Base-by-base conservation (phyloP, 2,113 vertebrate species). In the Balaeniceps rex region DNA sequence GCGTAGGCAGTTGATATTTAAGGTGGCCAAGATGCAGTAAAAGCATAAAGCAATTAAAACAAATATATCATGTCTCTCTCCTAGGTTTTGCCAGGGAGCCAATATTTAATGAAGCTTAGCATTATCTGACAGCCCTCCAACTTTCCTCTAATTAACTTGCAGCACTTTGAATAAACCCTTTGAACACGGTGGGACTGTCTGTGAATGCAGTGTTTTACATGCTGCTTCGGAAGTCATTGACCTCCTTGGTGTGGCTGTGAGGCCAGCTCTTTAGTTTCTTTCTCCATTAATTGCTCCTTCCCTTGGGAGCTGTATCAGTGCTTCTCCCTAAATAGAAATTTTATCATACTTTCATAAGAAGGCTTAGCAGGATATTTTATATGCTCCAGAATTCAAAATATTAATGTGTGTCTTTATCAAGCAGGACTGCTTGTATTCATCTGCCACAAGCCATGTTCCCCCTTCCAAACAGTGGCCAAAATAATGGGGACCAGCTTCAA, bases 81-180 rank as follows among this genome's bases (percentile, higher is more conserved):
- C 34, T 31, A 52, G 33, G 12, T 33, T 70, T 80, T 79, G 11
- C 78, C 40, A 91, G 76, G 38, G 13, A 94, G 34, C 9, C 46
- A 72, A 23, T 86, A 70, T 83, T 95, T 95, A 96, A 93, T 70
- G 83, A 94, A 90, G 66, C 58, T 83, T 85, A 86, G 60, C 55
- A 66, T 91, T 93, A 83, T 72, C 79, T 93, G 82, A 93, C 79
- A 97, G 64, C 58, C 44, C 38, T 96, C 95, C 90, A 94, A 40
- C 83, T 86, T 91, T 66, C 54, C 38, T 80, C 75, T 93, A 94
- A 93, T 94, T 95, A 95, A 88, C 88, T 80, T 90, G 23, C 93
- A 88, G 54, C 23, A 76, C 47, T 96, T 76, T 0, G 0, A 91
- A 83, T 65, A 93, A 92, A 80, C 46, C 14, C 60, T 88, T 85